Base-by-base conservation (phyloP, 2,797 vertebrate genomes). In the Labroides dimidiatus region DNA sequence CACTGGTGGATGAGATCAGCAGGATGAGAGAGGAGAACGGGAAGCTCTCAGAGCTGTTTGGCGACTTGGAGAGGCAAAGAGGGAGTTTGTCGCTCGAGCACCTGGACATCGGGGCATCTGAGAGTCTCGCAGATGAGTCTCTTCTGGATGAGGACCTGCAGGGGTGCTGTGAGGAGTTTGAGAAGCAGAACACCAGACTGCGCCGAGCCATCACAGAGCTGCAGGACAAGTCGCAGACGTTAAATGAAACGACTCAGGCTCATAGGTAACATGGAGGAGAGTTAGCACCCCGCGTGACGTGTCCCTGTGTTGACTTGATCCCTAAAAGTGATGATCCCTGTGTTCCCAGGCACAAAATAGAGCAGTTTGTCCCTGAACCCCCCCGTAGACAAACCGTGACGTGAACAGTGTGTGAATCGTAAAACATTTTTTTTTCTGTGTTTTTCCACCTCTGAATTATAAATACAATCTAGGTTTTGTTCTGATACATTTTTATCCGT, bases 1-100 rank as follows among this genome's bases (percentile, higher is more conserved):
- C 69, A 0, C 71, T 88, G 0, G 75, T 91, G 63, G 85, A 87
- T 0, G 93, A 95, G 54, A 87, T 93, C 24, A 23, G 21, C 42
- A 73, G 87, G 75, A 88, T 95, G 81, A 88, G 74, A 27, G 55
- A 82, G 0, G 92, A 85, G 55, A 92, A 93, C 14, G 14, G 54
- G 0, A 84, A 90, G 75, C 69, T 96, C 45, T 93, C 92, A 0
- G 78, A 71, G 75, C 70, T 93, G 0, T 90, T 95, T 49, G 15
- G 72, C 0, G 90, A 95, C 20, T 73, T 95, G 85, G 93, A 95
- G 80, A 90, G 80, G 16, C 92, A 88, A 58, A 86, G 92, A 11
- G 93, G 92, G 44, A 54, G 75, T 17, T 71, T 95, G 77, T 62
- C 64, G 17, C 63, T 37, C 1, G 0, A 60, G 15, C 73, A 71